Evolutionary conservation across 2,113 vertebrate genomes (phyloP).

Genomic region (Columba livia): DNA sequence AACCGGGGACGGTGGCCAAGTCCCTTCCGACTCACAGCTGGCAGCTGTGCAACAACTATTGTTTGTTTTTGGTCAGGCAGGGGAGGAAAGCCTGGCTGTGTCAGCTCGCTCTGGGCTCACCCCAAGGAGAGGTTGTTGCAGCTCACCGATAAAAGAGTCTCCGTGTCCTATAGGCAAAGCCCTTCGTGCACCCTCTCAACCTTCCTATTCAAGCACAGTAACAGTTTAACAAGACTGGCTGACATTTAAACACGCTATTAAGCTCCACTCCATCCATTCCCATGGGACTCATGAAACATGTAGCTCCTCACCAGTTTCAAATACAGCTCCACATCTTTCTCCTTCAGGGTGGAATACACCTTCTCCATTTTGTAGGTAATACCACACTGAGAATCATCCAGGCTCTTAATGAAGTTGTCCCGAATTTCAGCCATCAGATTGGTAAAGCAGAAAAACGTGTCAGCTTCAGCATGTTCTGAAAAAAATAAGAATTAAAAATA

Average conservation of each 20-base stretch:
- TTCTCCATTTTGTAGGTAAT: slow-evolving; percentile 99
- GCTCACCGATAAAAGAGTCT: neutral
- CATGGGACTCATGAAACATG: neutral
- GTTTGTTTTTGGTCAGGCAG: neutral
- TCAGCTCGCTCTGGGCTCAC: neutral
- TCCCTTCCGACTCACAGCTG: neutral
- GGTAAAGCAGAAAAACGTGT: slow-evolving; percentile 98
- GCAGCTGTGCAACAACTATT: neutral
- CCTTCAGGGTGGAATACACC: slow-evolving; percentile 92
- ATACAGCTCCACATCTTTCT: slow-evolving; percentile 91
- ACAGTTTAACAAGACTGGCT: neutral
- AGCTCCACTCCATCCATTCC: neutral
- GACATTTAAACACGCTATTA: neutral
- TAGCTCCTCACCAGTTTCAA: slow-evolving; percentile 86
- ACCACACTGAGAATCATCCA: slow-evolving; percentile 96
- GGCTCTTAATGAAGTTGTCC: slow-evolving; percentile 98
- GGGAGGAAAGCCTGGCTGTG: slow-evolving; percentile 13
- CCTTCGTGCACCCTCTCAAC: neutral
- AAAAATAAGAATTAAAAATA: neutral
- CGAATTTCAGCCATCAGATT: slow-evolving; percentile 97
- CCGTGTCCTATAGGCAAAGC: neutral
- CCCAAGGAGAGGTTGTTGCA: neutral
- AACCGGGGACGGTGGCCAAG: neutral
- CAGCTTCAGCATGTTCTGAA: slow-evolving; percentile 93
- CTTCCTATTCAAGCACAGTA: neutral